Base-by-base conservation (phyloP, 30 jellyfish, hydroid and myxozoan genomes). In the Catostylus mosaicus region DNA sequence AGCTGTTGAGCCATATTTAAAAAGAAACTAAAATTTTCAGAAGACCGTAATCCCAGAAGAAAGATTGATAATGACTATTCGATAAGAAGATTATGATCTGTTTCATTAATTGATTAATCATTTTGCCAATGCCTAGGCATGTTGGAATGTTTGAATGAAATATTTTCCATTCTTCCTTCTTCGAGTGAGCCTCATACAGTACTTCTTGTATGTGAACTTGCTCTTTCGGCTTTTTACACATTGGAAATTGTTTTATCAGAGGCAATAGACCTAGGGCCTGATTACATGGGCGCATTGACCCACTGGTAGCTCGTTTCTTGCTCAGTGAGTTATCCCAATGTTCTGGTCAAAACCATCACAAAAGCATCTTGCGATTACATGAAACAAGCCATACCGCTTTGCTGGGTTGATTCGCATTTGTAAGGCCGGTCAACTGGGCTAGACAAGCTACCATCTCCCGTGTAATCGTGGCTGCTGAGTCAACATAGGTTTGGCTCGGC, bases 1-100 rank as follows among this genome's bases (percentile, higher is more conserved):
- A 34, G 64, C 80, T 34, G 38, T 68, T 3, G 40, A 35, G 40
- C 80, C 80, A 0, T 68, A 18, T 23, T 19, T 68, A 33, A 68
- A 68, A 37, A 18, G 18, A 35, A 37, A 37, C 64, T 1, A 68
- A 64, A 23, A 68, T 7, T 68, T 33, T 68, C 20, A 68, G 38
- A 23, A 68, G 20, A 40, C 80, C 80, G 64, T 34, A 34, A 35
- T 9, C 80, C 66, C 80, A 68, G 80, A 68, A 34, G 80, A 68
- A 30, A 33, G 62, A 46, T 64, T 68, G 0, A 64, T 68, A 37
- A 68, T 68, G 0, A 68, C 80, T 5, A 19, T 68, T 35, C 35
- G 80, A 64, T 68, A 34, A 68, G 24, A 19, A 12, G 36, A 18
- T 4, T 10, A 43, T 43, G n/a, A 5, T 19, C 2, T 54, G 8